phyloP scores from a whole-genome alignment of 2,888 invertebrate genomes.

The Druceiella hillmani region DNA sequence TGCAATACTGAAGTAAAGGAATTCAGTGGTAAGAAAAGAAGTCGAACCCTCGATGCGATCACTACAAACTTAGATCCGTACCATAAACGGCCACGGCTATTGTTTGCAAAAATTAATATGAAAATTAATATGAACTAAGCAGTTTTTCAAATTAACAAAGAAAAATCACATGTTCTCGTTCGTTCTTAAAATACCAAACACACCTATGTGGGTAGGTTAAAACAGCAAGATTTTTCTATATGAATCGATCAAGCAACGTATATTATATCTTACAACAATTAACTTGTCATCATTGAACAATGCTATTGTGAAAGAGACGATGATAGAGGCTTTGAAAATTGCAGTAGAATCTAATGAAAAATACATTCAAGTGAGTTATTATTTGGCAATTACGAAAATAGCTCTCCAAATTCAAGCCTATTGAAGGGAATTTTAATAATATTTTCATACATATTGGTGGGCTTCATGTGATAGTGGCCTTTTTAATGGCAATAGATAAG shows the following conservation, averaged over 20 bases:
- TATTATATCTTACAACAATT: conserved; percentile 24
- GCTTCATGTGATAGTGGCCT: conserved; percentile 21
- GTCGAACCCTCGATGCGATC: too few species aligned
- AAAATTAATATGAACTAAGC: too few species aligned
- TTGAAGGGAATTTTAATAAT: conserved; percentile 19
- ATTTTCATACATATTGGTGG: conserved; percentile 21
- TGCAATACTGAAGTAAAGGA: too few species aligned
- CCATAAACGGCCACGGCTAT: too few species aligned
- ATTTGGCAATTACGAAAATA: conserved; percentile 21
- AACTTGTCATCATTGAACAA: conserved; percentile 24
- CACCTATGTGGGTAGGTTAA: too few species aligned
- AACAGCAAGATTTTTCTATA: conserved; percentile 19
- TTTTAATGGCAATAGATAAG: conserved; percentile 24
- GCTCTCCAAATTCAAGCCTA: conserved; percentile 18
- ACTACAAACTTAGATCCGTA: too few species aligned
- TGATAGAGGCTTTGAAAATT: conserved; percentile 19
- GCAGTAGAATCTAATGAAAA: conserved; percentile 18
- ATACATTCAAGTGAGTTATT: conserved; percentile 21
- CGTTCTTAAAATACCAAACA: too few species aligned
- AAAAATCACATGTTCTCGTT: too few species aligned
- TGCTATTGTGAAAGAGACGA: conserved; percentile 23
- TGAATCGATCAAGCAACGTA: conserved; percentile 17
- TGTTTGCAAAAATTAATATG: too few species aligned
- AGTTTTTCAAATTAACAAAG: too few species aligned
- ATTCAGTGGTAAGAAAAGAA: too few species aligned